Evolutionary conservation across 1,140 invertebrate species (phyloP), one percentile per base, ranked within the genome.

Genomic region (Chrysoperla carnea): DNA sequence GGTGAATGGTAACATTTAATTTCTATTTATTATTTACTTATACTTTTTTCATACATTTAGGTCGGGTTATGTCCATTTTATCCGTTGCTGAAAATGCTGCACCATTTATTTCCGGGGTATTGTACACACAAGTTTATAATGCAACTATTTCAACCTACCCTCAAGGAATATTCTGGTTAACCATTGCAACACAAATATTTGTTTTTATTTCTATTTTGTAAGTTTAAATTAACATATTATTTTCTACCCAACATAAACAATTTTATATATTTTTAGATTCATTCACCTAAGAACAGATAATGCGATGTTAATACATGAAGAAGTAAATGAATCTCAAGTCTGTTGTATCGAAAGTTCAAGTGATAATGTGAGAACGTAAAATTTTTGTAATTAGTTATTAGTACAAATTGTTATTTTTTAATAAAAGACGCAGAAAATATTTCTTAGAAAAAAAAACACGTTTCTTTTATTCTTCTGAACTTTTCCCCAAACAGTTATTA

Each of bases 51-150:
- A 40, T 42, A 36, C 41, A 63, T 60, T 36, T 56, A 78, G 75
- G 76, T 37, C 82, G 81, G 55, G 69, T 79, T 4, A 82, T 81
- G 51, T 75, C 79, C 0, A 61, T 84, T 37, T 58, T 85, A 6
- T 74, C 80, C 0, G 78, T 81, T 1, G 81, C 77, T 48, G 80
- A 85, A 52, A 84, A 81, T 51, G 75, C 79, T 0, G 73, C 82
- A 8, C 77, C 77, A 1, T 58, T 84, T 41, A 64, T 83, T 37
- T 80, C 78, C 8, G 73, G 76, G 0, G 60, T 75, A 1, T 56
- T 81, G 17, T 84, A 83, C 50, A 68, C 71, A 12, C 76, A 81
- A 52, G 54, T 84, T 11, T 84, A 83, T 55, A 75, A 73, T 37
- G 68, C 69, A 0, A 78, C 78, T 0, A 63, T 81, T 11, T 48